phyloP scores from a whole-genome alignment of 2,113 vertebrate species.

The Urocolius indicus region DNA sequence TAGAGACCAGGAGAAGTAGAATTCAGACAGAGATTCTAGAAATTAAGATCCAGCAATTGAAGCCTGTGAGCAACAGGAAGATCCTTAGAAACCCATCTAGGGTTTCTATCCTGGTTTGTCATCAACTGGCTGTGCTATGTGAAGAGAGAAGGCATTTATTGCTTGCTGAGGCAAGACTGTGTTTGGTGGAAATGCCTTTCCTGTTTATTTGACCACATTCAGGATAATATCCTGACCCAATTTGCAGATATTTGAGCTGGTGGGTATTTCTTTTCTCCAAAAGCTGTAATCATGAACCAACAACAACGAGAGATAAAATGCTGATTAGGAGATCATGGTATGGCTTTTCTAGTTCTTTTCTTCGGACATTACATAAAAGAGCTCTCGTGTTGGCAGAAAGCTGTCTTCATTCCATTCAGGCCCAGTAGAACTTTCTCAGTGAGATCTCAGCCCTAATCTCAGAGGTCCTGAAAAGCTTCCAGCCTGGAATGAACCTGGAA shows the following conservation, averaged over 20 bases:
- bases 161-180: not conserved
- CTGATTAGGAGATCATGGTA: not conserved
- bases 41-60: not conserved
- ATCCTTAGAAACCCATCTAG: not conserved
- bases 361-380: not conserved
- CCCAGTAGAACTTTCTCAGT: not conserved
- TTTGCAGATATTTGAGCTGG: not conserved
- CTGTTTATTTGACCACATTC: not conserved
- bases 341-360: not conserved
- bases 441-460: not conserved
- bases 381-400: not conserved
- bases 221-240: rapidly evolving
- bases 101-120: not conserved
- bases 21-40: not conserved
- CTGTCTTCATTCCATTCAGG: not conserved
- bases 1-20: not conserved
- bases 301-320: not conserved
- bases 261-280: not conserved
- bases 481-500: not conserved
- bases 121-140: not conserved
- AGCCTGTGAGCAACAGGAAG: not conserved
- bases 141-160: not conserved
- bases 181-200: not conserved
- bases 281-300: not conserved
- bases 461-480: not conserved